Conservation (phyloP, 2,888 invertebrate species). For the Candidula unifasciata region DNA sequence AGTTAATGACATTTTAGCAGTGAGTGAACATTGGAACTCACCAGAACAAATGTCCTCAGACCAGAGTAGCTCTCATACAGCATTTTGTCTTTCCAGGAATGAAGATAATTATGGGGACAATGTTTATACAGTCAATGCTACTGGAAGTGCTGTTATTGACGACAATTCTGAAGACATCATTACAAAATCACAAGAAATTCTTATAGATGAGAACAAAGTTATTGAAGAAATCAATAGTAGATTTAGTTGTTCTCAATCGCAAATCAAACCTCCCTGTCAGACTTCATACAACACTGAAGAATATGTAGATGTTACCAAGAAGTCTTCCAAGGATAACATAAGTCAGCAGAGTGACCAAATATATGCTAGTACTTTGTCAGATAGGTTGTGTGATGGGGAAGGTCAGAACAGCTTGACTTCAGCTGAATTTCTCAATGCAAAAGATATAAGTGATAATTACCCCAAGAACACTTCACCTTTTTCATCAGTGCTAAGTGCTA, state of each 20-base stretch:
- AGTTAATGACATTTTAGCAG: conserved; percentile 67
- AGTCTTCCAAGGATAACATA: conserved; percentile 56
- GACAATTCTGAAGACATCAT: conserved; percentile 58
- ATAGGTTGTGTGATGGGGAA: not conserved
- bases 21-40: conserved; percentile 50
- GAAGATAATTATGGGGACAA: not conserved
- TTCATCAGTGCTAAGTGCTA: not conserved
- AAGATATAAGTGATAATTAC: not conserved
- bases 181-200: conserved; percentile 64
- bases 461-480: not conserved
- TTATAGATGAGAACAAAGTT: conserved; percentile 67
- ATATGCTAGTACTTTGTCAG: conserved; percentile 2
- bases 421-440: not conserved
- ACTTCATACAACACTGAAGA: conserved; percentile 62
- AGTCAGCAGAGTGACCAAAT: conserved; percentile 14
- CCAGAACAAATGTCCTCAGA: conserved; percentile 18
- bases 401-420: not conserved
- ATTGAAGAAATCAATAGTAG: conserved; percentile 58
- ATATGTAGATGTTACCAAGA: conserved; percentile 67
- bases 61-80: conserved; percentile 50
- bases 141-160: not conserved
- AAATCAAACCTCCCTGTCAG: not conserved
- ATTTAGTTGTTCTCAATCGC: not conserved
- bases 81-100: conserved; percentile 22
- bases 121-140: not conserved